These are phyloP conservation scores for Heliothis subflexa DNA, from an alignment of 1,140 invertebrate genomes.

Conservation along the genomic window DNA sequence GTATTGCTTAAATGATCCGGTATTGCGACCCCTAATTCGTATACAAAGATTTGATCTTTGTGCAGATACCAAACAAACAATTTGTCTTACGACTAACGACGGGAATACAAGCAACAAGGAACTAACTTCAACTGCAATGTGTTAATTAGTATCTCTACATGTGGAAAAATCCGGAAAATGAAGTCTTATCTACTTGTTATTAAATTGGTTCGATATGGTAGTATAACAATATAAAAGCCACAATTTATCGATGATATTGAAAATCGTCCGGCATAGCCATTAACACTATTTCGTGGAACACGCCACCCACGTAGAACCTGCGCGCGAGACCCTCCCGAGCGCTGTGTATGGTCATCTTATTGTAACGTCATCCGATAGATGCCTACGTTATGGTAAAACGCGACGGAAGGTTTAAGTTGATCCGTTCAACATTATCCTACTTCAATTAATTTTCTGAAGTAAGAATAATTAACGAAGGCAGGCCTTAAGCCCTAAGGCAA, in stretches of 20 bases:
- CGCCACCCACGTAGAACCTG: conserved; percentile 65
- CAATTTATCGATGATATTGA: conserved; percentile 54
- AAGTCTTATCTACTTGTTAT: too few species aligned
- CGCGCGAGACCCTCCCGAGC: conserved; percentile 50
- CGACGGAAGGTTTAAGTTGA: neutral
- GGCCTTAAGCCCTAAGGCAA: too few species aligned
- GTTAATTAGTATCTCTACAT: too few species aligned
- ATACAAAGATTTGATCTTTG: conserved; percentile 49
- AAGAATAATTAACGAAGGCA: too few species aligned
- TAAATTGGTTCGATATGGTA: too few species aligned
- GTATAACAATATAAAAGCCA: conserved; percentile 11
- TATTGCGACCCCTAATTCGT: too few species aligned
- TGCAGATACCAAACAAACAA: conserved; percentile 29
- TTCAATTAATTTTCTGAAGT: too few species aligned
- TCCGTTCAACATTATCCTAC: too few species aligned
- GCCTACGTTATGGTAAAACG: conserved; percentile 21
- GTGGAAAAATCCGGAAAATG: too few species aligned
- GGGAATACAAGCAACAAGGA: neutral
- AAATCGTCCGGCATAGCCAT: conserved; percentile 52
- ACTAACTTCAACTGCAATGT: neutral
- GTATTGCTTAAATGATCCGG: too few species aligned
- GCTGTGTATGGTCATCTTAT: conserved; percentile 54
- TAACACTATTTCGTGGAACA: conserved; percentile 66
- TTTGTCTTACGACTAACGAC: neutral
- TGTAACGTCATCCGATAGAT: conserved; percentile 52